These are phyloP conservation scores for Apocrypta bakeri DNA, from an alignment of 1,140 invertebrate species.

Conservation along the genomic window DNA sequence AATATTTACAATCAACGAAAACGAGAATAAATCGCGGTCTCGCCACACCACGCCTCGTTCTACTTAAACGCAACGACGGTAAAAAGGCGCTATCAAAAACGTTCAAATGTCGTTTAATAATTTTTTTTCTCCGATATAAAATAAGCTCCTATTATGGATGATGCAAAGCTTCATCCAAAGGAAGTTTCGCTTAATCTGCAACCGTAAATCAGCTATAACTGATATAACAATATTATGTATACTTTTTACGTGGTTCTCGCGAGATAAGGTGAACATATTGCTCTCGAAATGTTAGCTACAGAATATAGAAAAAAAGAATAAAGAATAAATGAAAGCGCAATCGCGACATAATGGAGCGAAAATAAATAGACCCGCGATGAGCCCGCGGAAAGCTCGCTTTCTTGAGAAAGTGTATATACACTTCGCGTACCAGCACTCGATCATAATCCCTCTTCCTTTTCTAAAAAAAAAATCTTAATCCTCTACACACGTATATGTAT, in stretches of 20 bases:
- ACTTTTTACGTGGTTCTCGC: neutral
- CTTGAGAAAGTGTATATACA: constrained; percentile 6
- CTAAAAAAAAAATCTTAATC: neutral
- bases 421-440: neutral
- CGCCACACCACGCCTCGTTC: too few relatives aligned
- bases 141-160: neutral
- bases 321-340: neutral
- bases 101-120: too few relatives aligned
- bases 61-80: too few relatives aligned
- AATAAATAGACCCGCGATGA: constrained; percentile 6
- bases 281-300: too few relatives aligned
- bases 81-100: too few relatives aligned
- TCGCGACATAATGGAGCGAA: neutral
- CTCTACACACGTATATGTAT: neutral
- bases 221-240: neutral
- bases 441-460: neutral
- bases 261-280: constrained; percentile 8
- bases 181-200: neutral
- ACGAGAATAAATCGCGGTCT: too few relatives aligned
- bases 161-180: neutral
- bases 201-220: neutral
- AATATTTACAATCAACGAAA: too few relatives aligned
- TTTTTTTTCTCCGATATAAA: neutral
- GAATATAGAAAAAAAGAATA: too few relatives aligned
- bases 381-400: neutral